A percentile compares a stretch with the other conserved stretches of the same genome.
Evolutionary conservation across 2,113 vertebrate species (phyloP).

Genomic region (Brachypodius melanocephalos): DNA sequence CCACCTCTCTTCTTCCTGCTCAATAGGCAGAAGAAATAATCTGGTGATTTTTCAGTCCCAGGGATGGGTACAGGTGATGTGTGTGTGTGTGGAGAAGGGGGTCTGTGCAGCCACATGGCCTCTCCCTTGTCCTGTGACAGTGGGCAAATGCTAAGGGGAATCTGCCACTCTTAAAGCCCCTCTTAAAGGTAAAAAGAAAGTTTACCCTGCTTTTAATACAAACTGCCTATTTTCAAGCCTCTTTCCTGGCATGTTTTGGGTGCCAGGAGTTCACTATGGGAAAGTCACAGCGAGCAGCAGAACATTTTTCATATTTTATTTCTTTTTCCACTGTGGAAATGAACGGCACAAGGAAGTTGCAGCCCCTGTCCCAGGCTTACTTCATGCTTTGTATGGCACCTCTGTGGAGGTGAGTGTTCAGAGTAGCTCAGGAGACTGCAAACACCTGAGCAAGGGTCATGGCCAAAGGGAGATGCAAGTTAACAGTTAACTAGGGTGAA

Average conservation of each 20-base stretch:
- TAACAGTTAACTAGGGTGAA: conserved; percentile 25
- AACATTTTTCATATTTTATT: neutral
- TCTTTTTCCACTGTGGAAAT: conserved; percentile 2
- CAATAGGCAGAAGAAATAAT: neutral
- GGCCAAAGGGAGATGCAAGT: neutral
- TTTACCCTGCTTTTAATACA: neutral
- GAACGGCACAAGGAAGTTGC: neutral
- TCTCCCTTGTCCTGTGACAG: neutral
- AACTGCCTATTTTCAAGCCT: neutral
- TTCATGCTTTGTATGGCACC: neutral
- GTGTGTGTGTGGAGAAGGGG: neutral
- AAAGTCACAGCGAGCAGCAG: neutral
- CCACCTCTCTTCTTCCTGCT: neutral
- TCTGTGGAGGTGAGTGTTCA: neutral
- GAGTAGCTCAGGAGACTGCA: neutral
- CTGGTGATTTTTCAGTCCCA: neutral
- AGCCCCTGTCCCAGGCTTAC: neutral
- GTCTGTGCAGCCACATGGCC: neutral
- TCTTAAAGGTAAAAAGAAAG: neutral
- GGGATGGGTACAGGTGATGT: neutral
- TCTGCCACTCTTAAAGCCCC: neutral
- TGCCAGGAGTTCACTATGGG: neutral
- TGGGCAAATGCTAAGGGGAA: neutral
- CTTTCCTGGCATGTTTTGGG: neutral
- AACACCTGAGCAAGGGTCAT: neutral